Evolutionary conservation across 2,113 vertebrate species (phyloP), one percentile per base, ranked within the genome.

Genomic region (Elanus axillaris): DNA sequence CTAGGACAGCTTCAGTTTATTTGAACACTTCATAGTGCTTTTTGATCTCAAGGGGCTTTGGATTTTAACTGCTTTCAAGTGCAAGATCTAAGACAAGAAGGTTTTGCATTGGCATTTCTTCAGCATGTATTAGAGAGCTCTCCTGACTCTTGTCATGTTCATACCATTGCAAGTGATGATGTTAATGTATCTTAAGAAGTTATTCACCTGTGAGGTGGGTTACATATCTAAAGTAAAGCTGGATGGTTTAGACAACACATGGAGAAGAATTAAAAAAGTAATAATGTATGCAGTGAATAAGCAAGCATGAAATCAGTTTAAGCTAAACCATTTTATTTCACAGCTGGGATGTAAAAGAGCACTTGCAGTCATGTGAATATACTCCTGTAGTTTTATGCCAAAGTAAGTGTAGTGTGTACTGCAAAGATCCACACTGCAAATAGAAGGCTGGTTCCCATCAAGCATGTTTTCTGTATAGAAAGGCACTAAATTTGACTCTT

Each of bases 31-130:
- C 86, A 34, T 76, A 66, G 86, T 68, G n/a, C 63, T 88, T 83
- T 96, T 93, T 96, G 50, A 80, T 92, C 63, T 83, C 42, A 62
- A 88, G 55, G 45, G 36, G 22, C 63, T 90, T 88, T 86, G 90
- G 36, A 69, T 86, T 91, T 79, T 79, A 76, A 48, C 59, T 90
- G 38, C 74, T 91, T 95, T 87, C n/a, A 88, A 83, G 81, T 76
- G 32, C 50, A 32, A 85, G 69, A 94, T 89, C 85, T 94, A 90
- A 90, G 73, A 15, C 84, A 88, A 69, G 43, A 60, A 75, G 58
- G 7, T 62, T 96, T 93, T 22, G 48, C 31, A 29, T 52, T 94
- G 69, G 27, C 82, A 56, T 94, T 94, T 93, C 74, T 88, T 88
- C 62, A 83, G 45, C 63, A 52, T 20, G 4, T 64, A 21, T 63